Conservation (phyloP, 2,113 vertebrate species). For the Pelecanus crispus region DNA sequence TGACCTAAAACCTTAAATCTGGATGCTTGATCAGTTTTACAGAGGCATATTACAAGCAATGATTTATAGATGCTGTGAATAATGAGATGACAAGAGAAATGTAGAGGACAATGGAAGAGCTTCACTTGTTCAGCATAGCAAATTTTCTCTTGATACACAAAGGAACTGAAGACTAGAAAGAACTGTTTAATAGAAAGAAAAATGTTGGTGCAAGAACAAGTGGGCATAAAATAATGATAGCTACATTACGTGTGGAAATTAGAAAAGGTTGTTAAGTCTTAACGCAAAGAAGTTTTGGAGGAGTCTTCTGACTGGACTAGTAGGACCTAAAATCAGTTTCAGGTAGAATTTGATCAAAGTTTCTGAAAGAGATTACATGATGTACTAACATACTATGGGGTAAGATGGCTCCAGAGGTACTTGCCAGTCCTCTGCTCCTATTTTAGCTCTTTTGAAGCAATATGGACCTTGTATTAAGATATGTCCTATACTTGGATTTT, state of each 20-base stretch:
- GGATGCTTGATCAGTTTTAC: background rate
- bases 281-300: background rate
- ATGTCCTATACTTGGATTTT: background rate
- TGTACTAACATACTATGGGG: background rate
- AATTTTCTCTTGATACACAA: conserved; percentile 30
- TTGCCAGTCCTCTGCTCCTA: background rate
- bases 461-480: background rate
- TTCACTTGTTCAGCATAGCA: conserved; percentile 21
- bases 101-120: background rate
- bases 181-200: conserved; percentile 28
- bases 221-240: background rate
- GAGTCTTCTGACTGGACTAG: background rate
- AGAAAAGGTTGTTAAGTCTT: background rate
- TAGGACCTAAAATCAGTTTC: background rate
- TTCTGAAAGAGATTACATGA: background rate
- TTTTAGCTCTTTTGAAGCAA: background rate
- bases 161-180: background rate
- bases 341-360: background rate
- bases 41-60: background rate
- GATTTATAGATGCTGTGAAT: conserved; percentile 40
- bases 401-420: background rate
- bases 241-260: background rate
- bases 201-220: background rate
- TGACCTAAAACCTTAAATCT: conserved; percentile 10
- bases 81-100: conserved; percentile 34